Evolutionary conservation across 2,797 vertebrate genomes (phyloP).

Genomic region (Rhodeus uyekii): DNA sequence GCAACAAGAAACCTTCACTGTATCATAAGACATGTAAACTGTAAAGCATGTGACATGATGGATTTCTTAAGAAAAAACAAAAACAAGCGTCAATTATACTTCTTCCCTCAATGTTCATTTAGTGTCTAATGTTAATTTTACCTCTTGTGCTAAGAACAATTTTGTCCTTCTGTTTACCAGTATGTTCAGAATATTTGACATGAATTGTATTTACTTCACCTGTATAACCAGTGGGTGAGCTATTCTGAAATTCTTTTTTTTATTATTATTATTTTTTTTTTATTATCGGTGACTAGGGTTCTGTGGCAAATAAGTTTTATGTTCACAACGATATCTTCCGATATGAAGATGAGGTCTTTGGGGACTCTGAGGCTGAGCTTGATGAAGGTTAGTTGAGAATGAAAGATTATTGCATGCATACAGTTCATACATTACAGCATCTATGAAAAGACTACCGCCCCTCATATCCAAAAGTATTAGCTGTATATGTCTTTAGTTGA

Average conservation of each 20-base stretch:
- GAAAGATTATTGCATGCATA: neutral
- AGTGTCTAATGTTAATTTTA: neutral
- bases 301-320: slow-evolving; percentile 98
- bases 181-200: neutral
- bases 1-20: neutral
- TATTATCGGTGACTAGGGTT: slow-evolving; percentile 80
- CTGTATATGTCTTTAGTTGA: neutral
- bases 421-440: neutral
- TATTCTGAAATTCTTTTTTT: neutral
- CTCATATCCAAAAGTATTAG: neutral
- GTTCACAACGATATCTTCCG: slow-evolving; percentile 99
- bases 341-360: slow-evolving; percentile 98
- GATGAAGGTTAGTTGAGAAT: slow-evolving; percentile 64
- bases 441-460: neutral
- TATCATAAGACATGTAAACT: neutral
- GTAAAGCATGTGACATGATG: neutral
- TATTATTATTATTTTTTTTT: neutral
- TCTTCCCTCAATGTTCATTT: neutral
- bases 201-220: neutral
- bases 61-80: neutral
- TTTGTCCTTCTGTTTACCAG: neutral
- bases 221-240: neutral
- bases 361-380: slow-evolving; percentile 96
- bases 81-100: neutral
- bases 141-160: neutral